Conservation (phyloP, 2,113 vertebrate species). For the Aspidoscelis tigris region DNA sequence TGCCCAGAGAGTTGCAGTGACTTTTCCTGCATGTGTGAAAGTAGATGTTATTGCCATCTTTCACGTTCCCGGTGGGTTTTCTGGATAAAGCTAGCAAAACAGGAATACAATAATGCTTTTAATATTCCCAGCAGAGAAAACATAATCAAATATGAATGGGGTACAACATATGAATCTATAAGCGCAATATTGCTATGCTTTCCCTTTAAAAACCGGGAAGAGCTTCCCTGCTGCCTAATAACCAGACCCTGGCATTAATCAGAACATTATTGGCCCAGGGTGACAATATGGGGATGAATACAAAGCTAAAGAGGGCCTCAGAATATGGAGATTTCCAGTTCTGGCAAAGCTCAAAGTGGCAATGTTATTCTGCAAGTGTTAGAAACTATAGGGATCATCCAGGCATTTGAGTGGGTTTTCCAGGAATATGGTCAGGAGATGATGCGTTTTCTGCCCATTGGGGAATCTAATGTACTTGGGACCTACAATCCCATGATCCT, state of each 20-base stretch:
- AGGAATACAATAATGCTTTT: neutral
- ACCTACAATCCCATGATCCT: no score
- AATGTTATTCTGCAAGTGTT: neutral
- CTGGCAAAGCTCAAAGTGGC: neutral
- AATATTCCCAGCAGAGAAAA: conserved; percentile 22
- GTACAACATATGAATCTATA: conserved; percentile 4
- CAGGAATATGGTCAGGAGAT: neutral
- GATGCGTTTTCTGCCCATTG: neutral
- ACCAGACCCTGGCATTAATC: neutral
- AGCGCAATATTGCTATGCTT: neutral
- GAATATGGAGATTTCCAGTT: neutral
- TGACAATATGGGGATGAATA: neutral
- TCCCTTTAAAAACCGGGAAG: neutral
- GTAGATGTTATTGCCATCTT: neutral
- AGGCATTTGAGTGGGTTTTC: neutral
- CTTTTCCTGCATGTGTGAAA: neutral
- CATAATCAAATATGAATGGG: conserved; percentile 29
- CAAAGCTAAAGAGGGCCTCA: neutral
- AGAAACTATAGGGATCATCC: neutral
- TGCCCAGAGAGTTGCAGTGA: neutral
- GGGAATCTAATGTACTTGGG: no score
- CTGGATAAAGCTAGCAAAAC: neutral
- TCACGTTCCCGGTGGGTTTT: neutral
- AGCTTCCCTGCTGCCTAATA: neutral
- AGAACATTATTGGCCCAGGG: conserved; percentile 1